phyloP scores from a whole-genome alignment of 2,797 vertebrate species.

The Pogoniulus pusillus region DNA sequence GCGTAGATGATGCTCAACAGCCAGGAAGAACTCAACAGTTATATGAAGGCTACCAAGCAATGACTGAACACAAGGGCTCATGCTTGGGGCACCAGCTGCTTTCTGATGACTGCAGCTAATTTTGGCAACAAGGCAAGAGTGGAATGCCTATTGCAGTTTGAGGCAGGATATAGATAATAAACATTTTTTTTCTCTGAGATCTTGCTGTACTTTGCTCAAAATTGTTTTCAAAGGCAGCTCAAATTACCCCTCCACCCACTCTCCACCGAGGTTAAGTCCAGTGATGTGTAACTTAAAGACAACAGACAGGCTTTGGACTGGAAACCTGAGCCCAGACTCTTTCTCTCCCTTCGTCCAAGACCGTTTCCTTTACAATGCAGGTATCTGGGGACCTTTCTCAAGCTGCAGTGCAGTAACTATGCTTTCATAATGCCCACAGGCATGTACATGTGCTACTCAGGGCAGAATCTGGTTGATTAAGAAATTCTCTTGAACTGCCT shows the following conservation, averaged over 20 bases:
- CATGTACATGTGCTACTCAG: fast-evolving
- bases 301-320: not conserved
- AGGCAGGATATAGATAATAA: constrained; percentile 57
- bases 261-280: not conserved
- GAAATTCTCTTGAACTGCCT: not conserved
- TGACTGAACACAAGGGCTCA: not conserved
- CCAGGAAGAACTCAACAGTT: not conserved
- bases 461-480: not conserved
- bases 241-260: constrained; percentile 1
- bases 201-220: not conserved
- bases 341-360: not conserved
- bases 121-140: not conserved
- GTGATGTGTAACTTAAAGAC: not conserved
- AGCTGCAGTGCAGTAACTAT: not conserved
- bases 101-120: constrained; percentile 21
- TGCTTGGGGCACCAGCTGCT: constrained; percentile 21
- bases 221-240: constrained; percentile 25
- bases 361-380: not conserved
- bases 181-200: constrained; percentile 37
- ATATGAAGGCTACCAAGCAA: not conserved
- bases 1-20: not conserved
- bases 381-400: not conserved
- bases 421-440: not conserved
- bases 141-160: not conserved
- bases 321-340: not conserved